A percentile compares a stretch with the other conserved stretches of the same genome.
Evolutionary conservation across 2,113 vertebrate genomes (phyloP).

Genomic region (Datnioides undecimradiatus): DNA sequence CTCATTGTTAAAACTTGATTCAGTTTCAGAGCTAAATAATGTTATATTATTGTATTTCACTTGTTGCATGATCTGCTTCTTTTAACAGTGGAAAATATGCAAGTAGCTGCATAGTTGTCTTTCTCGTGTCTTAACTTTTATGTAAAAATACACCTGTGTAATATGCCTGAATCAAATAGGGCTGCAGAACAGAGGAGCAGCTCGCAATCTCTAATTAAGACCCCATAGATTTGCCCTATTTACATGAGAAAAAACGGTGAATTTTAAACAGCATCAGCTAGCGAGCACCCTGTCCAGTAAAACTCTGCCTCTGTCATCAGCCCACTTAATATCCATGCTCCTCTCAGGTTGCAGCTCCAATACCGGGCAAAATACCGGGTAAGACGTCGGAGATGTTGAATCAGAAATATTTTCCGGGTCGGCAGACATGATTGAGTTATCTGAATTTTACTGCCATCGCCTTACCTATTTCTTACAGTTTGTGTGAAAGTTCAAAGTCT

Average conservation of each 20-base stretch:
- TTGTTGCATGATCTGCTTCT: not conserved
- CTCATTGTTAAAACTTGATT: not conserved
- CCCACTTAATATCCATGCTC: not conserved
- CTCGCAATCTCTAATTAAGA: constrained; percentile 24
- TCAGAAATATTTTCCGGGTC: not conserved
- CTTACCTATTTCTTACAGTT: constrained; percentile 6
- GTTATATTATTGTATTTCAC: not conserved
- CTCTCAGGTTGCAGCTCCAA: not conserved
- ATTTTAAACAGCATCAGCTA: constrained; percentile 22
- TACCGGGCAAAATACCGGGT: not conserved
- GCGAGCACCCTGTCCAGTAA: not conserved
- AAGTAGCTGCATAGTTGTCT: not conserved
- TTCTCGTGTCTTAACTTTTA: not conserved
- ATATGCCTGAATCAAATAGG: not conserved
- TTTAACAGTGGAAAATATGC: not conserved
- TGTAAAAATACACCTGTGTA: constrained; percentile 23
- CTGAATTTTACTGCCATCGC: constrained; percentile 3
- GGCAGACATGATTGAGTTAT: constrained; percentile 4
- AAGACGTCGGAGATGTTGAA: not conserved
- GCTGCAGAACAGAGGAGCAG: constrained; percentile 2
- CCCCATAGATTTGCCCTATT: constrained; percentile 38
- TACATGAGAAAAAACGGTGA: constrained; percentile 3
- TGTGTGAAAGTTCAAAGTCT: constrained; percentile 21
- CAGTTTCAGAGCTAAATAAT: not conserved
- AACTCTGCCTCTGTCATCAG: not conserved